These are phyloP conservation scores for Halcyon malimbica DNA, from an alignment of 2,113 vertebrate genomes.

Conservation along the genomic window DNA sequence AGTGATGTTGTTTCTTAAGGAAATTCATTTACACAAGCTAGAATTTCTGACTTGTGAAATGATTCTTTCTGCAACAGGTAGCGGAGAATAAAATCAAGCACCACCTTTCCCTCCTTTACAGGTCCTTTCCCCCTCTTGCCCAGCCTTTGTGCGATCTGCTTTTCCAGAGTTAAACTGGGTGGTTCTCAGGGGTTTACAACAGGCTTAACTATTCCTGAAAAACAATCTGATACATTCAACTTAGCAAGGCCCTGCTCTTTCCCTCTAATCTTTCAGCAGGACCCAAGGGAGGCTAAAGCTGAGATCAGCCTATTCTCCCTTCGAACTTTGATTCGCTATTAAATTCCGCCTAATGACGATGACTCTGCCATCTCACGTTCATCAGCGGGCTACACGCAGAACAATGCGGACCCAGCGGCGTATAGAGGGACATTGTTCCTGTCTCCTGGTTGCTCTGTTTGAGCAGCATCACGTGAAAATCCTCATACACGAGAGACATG, in stretches of 20 bases:
- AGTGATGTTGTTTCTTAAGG: neutral
- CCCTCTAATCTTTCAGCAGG: conserved; percentile 98
- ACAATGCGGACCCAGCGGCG: conserved; percentile 80
- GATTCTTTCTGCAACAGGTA: neutral
- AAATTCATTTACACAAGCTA: neutral
- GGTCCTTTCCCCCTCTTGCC: neutral
- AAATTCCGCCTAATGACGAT: conserved; percentile 97
- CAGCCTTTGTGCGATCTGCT: neutral
- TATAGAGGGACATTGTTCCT: conserved; percentile 91
- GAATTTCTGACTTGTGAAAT: neutral
- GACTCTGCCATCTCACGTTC: conserved; percentile 90
- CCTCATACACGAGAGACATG: conserved; percentile 70
- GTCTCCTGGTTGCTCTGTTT: conserved; percentile 60
- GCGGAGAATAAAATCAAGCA: neutral
- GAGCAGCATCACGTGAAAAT: conserved; percentile 72
- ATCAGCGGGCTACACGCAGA: conserved; percentile 76
- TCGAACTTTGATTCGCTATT: conserved; percentile 99
- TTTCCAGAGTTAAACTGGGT: conserved; percentile 79
- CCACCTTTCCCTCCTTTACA: neutral
- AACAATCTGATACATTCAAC: conserved; percentile 98
- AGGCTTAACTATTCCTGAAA: conserved; percentile 85
- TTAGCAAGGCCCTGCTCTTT: conserved; percentile 89
- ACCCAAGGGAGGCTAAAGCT: conserved; percentile 97
- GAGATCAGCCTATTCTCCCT: conserved; percentile 94
- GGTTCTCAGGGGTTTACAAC: conserved; percentile 76